Conservation (phyloP, 2,797 vertebrate genomes). For the Myoxocephalus aenaeus region DNA sequence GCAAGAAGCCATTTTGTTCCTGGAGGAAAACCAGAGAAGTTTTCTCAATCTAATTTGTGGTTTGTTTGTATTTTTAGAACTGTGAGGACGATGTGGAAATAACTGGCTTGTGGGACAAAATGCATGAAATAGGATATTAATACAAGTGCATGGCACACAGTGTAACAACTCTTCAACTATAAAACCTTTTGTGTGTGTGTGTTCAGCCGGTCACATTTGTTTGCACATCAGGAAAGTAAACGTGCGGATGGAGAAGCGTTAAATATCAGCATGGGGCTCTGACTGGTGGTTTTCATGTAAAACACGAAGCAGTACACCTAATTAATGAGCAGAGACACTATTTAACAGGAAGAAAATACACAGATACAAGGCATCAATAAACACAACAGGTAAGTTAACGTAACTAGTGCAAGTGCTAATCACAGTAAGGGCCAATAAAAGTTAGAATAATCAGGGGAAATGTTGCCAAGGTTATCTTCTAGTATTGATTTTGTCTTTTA, state of each 20-base stretch:
- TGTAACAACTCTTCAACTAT: background rate
- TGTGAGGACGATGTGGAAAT: constrained; percentile 16
- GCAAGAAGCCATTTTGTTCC: constrained; percentile 8
- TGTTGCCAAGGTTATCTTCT: background rate
- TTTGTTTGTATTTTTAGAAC: constrained; percentile 35
- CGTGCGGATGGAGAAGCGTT: background rate
- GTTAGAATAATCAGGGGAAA: background rate
- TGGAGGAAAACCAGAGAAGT: background rate
- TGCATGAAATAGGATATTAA: background rate
- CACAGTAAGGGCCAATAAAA: background rate
- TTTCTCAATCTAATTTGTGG: constrained; percentile 4
- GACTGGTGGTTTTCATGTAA: background rate
- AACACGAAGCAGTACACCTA: background rate
- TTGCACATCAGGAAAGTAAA: background rate
- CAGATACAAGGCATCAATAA: background rate
- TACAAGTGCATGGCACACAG: background rate
- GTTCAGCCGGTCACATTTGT: background rate
- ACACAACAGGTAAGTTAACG: background rate
- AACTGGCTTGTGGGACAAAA: constrained; percentile 21
- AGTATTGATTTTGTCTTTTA: constrained; percentile 1
- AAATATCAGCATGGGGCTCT: background rate
- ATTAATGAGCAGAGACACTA: background rate
- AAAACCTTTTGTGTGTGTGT: background rate
- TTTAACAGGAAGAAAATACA: background rate
- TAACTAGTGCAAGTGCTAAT: background rate